These are phyloP conservation scores for Diadema setosum DNA, from an alignment of 35 echinoderm and acorn worm genomes.

Conservation along the genomic window DNA sequence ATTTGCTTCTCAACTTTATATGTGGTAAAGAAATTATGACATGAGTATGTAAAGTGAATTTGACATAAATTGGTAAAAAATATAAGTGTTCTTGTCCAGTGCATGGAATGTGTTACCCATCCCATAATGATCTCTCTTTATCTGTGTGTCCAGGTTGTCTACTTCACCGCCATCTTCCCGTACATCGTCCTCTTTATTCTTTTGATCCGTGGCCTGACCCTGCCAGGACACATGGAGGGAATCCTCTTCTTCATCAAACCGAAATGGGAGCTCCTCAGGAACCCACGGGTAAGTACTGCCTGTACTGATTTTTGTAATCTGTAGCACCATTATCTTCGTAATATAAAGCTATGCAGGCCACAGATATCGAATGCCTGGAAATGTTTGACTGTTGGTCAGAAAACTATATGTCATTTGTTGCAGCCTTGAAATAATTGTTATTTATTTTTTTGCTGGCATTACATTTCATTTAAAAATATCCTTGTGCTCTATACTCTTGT, in stretches of 20 bases:
- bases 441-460: background rate
- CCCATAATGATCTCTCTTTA: too few relatives aligned
- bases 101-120: too few relatives aligned
- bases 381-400: too few relatives aligned
- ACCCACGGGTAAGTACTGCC: conserved; percentile 72
- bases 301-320: background rate
- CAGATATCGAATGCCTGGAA: too few relatives aligned
- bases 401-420: background rate
- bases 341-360: too few relatives aligned
- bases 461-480: background rate
- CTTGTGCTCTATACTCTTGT: too few relatives aligned
- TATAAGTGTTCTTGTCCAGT: too few relatives aligned
- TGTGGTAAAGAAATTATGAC: too few relatives aligned
- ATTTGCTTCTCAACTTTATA: too few relatives aligned
- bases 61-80: too few relatives aligned
- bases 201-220: conserved; percentile 71
- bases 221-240: conserved; percentile 57
- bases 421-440: background rate
- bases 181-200: conserved; percentile 87
- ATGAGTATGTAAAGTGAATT: too few relatives aligned
- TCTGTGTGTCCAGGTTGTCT: conserved; percentile 65
- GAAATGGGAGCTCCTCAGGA: conserved; percentile 61
- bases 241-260: conserved; percentile 83
- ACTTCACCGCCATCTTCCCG: conserved; percentile 93
- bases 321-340: background rate